Conservation (phyloP, 2,113 vertebrate species). For the Ardeotis arabs region DNA sequence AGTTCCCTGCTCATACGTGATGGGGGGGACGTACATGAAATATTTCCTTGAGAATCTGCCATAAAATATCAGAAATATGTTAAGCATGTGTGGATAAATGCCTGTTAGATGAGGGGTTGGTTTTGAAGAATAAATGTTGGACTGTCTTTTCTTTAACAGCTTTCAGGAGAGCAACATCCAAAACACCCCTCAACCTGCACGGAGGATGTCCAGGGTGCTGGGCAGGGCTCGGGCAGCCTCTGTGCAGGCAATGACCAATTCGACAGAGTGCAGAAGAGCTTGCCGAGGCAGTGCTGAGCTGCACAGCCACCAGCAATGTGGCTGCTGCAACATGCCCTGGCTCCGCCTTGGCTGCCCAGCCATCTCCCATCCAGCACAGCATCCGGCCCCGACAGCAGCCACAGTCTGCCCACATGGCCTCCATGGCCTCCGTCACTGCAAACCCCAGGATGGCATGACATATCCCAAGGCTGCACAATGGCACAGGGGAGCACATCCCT, state of each 20-base stretch:
- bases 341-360: not conserved
- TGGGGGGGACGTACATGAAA: not conserved
- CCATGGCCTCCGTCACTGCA: not conserved
- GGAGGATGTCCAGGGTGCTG: not conserved
- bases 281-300: not conserved
- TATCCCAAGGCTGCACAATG: not conserved
- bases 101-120: not conserved
- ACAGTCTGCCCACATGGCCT: not conserved
- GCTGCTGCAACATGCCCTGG: not conserved
- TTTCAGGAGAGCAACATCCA: not conserved
- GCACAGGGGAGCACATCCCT: not conserved
- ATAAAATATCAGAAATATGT: not conserved
- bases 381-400: accelerated
- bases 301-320: not conserved
- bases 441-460: not conserved
- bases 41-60: not conserved
- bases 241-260: not conserved
- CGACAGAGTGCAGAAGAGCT: not conserved
- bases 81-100: not conserved
- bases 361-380: not conserved
- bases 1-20: accelerated
- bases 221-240: not conserved
- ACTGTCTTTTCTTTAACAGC: not conserved
- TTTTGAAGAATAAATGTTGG: not conserved
- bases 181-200: not conserved